Evolutionary conservation across 2,888 invertebrate genomes (phyloP), one percentile per base, ranked within the genome.

Genomic region (Caenorhabditis sp.): DNA sequence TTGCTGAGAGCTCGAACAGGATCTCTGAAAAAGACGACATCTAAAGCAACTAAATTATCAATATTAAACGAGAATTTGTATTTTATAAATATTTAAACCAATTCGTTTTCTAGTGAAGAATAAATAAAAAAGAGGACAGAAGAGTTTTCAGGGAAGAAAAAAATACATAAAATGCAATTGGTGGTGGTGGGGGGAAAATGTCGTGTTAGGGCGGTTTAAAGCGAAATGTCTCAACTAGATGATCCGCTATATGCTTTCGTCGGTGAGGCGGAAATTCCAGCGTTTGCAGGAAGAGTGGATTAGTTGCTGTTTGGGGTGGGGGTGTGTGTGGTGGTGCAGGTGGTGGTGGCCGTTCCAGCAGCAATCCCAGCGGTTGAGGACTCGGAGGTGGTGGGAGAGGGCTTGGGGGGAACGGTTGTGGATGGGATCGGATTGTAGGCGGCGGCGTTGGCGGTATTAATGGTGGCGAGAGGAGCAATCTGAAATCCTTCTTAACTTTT

Each of bases 331-430:
- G 47, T 19, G 47, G 47, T 47, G 47, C 47, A 19, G 47, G 47
- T 47, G 47, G 47, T 47, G 47, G 47, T n/a, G 47, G 47, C 47
- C 5, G 26, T n/a, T 41, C 63, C 63, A 16, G 28, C 1, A 24
- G 44, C 6, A 44, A 19, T 63, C 16, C 44, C 63, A 8, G 63
- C 19, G 8, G 54, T 26, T 38, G 68, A 68, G 68, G 68, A 54
- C 68, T 68, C 68, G 51, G 68, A 68, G 68, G 68, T 68, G 68
- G 68, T 68, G 49, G 68, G 68, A 54, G 68, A 68, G 68, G 68
- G 68, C 68, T 68, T 54, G 26, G 66, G 61, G 28, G 59, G 47
- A 51, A 24, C 22, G 22, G 56, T 31, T 31, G 51, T n/a, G 68
- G 41, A 10, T 24, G 54, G 41, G 28, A 41, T 26, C 44, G 56